Percentiles rank a stretch among this genome's conserved stretches.
phyloP scores from a whole-genome alignment of 2,888 invertebrate genomes.

The Habroteleia sp. region DNA sequence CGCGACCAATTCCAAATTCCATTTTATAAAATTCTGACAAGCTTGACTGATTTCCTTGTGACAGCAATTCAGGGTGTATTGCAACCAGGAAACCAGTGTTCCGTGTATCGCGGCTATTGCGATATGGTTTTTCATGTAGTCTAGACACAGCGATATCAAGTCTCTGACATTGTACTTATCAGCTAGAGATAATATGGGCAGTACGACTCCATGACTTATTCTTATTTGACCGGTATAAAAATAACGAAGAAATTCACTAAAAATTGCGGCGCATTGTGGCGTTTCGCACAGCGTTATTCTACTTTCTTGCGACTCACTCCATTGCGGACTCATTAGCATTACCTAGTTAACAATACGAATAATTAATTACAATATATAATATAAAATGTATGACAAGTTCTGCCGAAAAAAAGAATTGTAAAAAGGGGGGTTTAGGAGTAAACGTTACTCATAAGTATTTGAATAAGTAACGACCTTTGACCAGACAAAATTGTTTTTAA shows the following conservation, averaged over 20 bases:
- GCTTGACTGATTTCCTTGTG: constrained; percentile 87
- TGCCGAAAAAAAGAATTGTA: no score
- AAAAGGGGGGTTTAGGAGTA: no score
- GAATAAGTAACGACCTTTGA: no score
- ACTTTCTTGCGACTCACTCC: constrained; percentile 94
- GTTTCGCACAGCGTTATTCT: constrained; percentile 93
- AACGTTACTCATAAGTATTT: no score
- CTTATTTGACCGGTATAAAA: constrained; percentile 95
- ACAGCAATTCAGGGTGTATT: constrained; percentile 92
- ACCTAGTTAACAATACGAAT: constrained; percentile 17
- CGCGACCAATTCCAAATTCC: constrained; percentile 93
- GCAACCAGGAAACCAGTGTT: constrained; percentile 93
- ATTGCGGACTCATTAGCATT: constrained; percentile 96
- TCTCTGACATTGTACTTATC: constrained; percentile 98
- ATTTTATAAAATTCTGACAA: constrained; percentile 92
- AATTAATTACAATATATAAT: no score
- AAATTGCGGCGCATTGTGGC: constrained; percentile 90
- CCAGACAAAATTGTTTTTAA: no score
- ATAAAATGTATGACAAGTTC: no score
- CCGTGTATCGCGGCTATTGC: constrained; percentile 91
- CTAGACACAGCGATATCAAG: constrained; percentile 90
- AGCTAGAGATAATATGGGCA: constrained; percentile 93
- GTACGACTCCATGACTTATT: constrained; percentile 91
- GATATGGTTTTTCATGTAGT: constrained; percentile 93
- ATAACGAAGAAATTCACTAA: constrained; percentile 93